Evolutionary conservation across 2,113 vertebrate species (phyloP), one percentile per base, ranked within the genome.

Genomic region (Leucopsar rothschildi): DNA sequence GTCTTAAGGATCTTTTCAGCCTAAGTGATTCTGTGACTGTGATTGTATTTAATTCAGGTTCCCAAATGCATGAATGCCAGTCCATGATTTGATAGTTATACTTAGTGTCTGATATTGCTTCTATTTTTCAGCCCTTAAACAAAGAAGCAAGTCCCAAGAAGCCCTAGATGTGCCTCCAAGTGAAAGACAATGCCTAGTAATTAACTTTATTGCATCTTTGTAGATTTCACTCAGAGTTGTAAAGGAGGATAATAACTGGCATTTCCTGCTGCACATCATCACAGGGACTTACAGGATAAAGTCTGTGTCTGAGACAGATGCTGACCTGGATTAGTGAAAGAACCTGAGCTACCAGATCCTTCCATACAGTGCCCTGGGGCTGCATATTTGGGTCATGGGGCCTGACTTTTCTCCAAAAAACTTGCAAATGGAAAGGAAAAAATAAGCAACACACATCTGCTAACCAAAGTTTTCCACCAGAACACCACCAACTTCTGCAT

Each of bases 141-240:
- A 22, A 89, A 50, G 65, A 64, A 82, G n/a, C 18, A 79, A 83
- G 24, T 6, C 17, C 8, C 11, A 69, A 70, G 71, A 94, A 91
- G 61, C 37, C 63, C 72, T 37, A 76, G 63, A 72, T 90, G 85
- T 92, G 65, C 50, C 56, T 80, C 27, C 22, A 73, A 92, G 52
- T 91, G 78, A 91, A 85, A 91, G 78, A 88, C 81, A 91, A 93
- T 11, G 25, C 64, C 79, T 88, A 90, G 53, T 63, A 96, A 96
- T 92, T 87, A 88, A 83, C 70, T 92, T 88, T 49, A 90, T 88
- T 66, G 8, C 64, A 80, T 82, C 79, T 80, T 86, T 61, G 39
- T 82, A 80, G 92, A 86, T 82, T 93, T 87, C 61, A 70, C 35
- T 91, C 63, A 64, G 39, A 2, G 1, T 23, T 92, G 60, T 89